Base-by-base conservation (phyloP, 2,113 vertebrate genomes). In the Tetrax tetrax region DNA sequence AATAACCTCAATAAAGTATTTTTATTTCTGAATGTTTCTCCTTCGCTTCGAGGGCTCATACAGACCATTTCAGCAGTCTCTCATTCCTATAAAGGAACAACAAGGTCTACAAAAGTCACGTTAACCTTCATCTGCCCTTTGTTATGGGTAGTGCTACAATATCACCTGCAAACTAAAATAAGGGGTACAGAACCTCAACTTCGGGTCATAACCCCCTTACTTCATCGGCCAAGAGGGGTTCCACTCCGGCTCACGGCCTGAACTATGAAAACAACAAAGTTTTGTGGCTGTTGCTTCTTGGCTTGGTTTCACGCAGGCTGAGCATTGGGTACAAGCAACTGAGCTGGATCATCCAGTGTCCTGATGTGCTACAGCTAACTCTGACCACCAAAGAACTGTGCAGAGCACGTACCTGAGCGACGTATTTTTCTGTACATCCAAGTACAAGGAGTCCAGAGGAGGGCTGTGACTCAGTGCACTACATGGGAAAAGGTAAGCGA, bases 1-100 rank as follows among this genome's bases (percentile, higher is more conserved):
- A 72, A 37, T 51, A 93, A 89, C 80, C 57, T 91, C 72, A 84
- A 59, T 41, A 70, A 95, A 81, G 38, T 91, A 59, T 77, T 93
- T 95, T 89, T 81, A 71, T 68, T 89, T 71, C 69, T 48, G 72
- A 47, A 3, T 63, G 41, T 60, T 80, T 35, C 10, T 69, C 19
- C 28, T 54, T 47, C 60, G 25, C 27, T 56, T 72, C 1, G 7
- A 63, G 37, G 17, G 27, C 38, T 79, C 23, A 15, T 6, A 64
- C 14, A 69, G 65, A 50, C 5, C 9, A 9, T 82, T 87, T 59
- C 64, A 78, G 91, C 87, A 64, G 20, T 56, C 93, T 84, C 38
- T 76, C 33, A 18, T 31, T 54, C 43, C 21, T 20, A 0, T 5
- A 24, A 63, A 28, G 5, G 29, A 80, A 33, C 13, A 28, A 69